These are phyloP conservation scores for Falco naumanni DNA, from an alignment of 2,797 vertebrate species.

Conservation along the genomic window DNA sequence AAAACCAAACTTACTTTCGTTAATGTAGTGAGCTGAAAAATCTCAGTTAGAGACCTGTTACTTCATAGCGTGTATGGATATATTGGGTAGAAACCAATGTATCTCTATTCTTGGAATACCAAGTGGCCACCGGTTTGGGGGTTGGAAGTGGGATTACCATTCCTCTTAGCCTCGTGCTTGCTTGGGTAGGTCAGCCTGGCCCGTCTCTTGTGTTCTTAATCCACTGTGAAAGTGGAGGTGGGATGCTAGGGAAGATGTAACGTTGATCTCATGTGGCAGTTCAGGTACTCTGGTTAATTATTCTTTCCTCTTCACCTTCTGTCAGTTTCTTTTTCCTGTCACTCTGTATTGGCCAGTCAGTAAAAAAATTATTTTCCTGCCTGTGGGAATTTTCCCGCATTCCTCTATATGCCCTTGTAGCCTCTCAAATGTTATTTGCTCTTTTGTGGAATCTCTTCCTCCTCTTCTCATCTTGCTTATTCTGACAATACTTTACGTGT, in stretches of 20 bases:
- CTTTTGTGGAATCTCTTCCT: not conserved
- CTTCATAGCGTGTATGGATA: not conserved
- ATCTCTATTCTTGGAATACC: not conserved
- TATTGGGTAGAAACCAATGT: not conserved
- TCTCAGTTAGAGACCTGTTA: not conserved
- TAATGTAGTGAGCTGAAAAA: not conserved
- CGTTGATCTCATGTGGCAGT: not conserved
- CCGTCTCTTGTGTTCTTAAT: not conserved
- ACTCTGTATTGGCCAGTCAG: not conserved
- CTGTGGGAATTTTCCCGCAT: fast-evolving
- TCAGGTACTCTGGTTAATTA: not conserved
- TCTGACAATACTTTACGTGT: not conserved
- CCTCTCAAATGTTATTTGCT: not conserved
- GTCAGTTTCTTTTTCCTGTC: not conserved
- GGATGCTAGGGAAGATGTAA: not conserved
- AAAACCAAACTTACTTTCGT: not conserved
- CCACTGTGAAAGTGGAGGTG: not conserved
- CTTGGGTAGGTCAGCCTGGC: not conserved
- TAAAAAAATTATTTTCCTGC: not conserved
- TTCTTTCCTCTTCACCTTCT: not conserved
- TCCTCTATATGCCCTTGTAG: not conserved
- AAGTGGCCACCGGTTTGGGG: not conserved
- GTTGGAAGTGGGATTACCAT: fast-evolving
- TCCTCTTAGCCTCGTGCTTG: not conserved
- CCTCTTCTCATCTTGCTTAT: not conserved